Base-by-base conservation (phyloP, 2,797 vertebrate genomes). In the Pseudomugil gertrudae region DNA sequence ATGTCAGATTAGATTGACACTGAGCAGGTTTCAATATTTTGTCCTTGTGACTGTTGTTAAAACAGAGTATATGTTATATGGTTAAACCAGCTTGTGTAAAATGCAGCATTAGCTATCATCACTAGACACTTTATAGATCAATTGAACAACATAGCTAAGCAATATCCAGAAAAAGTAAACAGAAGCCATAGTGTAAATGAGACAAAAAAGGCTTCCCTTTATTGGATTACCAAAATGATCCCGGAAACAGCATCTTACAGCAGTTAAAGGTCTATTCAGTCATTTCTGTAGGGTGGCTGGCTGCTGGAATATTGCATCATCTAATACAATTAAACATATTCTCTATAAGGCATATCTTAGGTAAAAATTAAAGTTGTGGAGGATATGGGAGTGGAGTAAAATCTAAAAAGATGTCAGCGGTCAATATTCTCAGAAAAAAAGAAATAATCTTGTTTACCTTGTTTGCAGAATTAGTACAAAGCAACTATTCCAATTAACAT, bases 31-130 rank as follows among this genome's bases (percentile, higher is more conserved):
- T 86, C 68, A 83, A 71, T 52, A 69, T 70, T 60, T 21, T 47
- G 67, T 83, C 47, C 62, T 72, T 81, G 80, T 84, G 62, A 78
- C 68, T 88, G 76, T 81, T 66, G 57, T 78, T 56, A 67, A 21
- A 75, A 21, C 23, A 43, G 5, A 68, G 71, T 56, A 72, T 60
- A 66, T 21, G 74, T 71, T 17, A 38, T 68, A 68, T 84, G 60
- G 47, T 47, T 70, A 76, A 57, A 43, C 19, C n/a, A 14, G 23
- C 33, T 61, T 72, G 48, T 52, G 3, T 48, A 59, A 47, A 66
- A 54, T 66, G 70, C 50, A 54, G 36, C 64, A 51, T 58, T 59
- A 54, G 60, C 27, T 56, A 43, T 53, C 63, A 57, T 53, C 38
- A 38, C 47, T 40, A 17, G 36, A 74, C 64, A 78, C 55, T 65